These are phyloP conservation scores for Semotilus atromaculatus DNA, from an alignment of 2,797 vertebrate genomes.

Conservation along the genomic window DNA sequence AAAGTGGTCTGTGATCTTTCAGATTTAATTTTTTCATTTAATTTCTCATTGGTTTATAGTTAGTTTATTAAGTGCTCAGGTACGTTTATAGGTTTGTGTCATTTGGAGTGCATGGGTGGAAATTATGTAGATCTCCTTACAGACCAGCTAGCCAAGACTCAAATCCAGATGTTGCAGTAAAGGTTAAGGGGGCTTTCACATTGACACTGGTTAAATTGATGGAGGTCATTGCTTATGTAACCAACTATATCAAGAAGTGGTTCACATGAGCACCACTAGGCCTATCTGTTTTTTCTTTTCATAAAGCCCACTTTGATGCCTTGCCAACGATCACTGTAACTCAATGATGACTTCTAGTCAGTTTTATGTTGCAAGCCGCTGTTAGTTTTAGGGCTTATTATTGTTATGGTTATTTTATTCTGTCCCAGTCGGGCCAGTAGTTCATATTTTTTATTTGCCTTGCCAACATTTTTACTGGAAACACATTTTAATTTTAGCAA, in stretches of 20 bases:
- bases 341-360: background rate
- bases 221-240: background rate
- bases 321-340: background rate
- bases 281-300: background rate
- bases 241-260: background rate
- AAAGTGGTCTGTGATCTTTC: background rate
- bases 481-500: background rate
- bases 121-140: background rate
- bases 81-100: background rate
- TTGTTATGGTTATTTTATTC: background rate
- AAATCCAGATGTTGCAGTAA: background rate
- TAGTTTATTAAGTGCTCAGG: background rate
- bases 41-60: background rate
- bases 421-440: background rate
- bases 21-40: background rate
- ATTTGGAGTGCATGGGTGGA: background rate
- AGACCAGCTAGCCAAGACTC: background rate
- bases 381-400: background rate
- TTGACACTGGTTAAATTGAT: background rate
- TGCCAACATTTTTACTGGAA: background rate
- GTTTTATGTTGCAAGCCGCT: background rate
- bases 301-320: background rate
- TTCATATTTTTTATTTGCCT: background rate
- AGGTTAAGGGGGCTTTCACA: background rate
- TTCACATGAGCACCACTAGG: background rate